A percentile compares a stretch with the other conserved stretches of the same genome.
Evolutionary conservation across 2,888 invertebrate species (phyloP).

Genomic region (Ecliptopera silaceata): DNA sequence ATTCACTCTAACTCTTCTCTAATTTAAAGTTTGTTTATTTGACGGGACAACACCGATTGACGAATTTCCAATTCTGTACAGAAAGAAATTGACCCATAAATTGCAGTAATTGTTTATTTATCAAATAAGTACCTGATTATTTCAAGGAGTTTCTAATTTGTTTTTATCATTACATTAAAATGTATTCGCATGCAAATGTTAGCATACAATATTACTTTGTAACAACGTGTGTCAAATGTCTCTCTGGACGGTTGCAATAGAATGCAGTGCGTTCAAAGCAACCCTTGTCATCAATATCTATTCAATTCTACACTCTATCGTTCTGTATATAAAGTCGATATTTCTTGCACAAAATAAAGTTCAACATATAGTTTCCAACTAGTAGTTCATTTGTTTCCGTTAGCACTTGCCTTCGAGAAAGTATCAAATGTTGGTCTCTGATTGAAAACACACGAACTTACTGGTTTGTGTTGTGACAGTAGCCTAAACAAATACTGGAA

Average conservation of each 20-base stretch:
- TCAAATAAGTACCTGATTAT: too few species aligned
- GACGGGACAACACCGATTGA: too few species aligned
- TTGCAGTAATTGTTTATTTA: too few species aligned
- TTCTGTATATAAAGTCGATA: constrained; percentile 37
- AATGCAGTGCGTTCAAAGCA: constrained; percentile 74
- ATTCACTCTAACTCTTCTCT: too few species aligned
- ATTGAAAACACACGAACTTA: constrained; percentile 72
- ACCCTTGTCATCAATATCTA: constrained; percentile 55
- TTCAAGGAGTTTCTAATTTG: too few species aligned
- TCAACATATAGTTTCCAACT: constrained; percentile 63
- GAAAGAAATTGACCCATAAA: too few species aligned
- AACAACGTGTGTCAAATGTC: constrained; percentile 70
- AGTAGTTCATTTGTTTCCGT: constrained; percentile 78
- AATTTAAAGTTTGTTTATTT: too few species aligned
- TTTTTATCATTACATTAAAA: background rate
- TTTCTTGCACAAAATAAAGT: constrained; percentile 38
- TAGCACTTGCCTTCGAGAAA: constrained; percentile 71
- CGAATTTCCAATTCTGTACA: too few species aligned
- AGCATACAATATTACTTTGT: background rate
- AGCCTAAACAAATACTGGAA: constrained; percentile 48
- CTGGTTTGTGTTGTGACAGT: constrained; percentile 48
- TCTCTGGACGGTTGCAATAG: constrained; percentile 70
- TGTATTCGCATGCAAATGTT: background rate
- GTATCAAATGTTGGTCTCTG: constrained; percentile 70
- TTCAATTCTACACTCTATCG: constrained; percentile 49